A percentile compares a stretch with the other conserved stretches of the same genome.
phyloP scores from a whole-genome alignment of 2,113 vertebrate genomes.

The Bettongia penicillata region DNA sequence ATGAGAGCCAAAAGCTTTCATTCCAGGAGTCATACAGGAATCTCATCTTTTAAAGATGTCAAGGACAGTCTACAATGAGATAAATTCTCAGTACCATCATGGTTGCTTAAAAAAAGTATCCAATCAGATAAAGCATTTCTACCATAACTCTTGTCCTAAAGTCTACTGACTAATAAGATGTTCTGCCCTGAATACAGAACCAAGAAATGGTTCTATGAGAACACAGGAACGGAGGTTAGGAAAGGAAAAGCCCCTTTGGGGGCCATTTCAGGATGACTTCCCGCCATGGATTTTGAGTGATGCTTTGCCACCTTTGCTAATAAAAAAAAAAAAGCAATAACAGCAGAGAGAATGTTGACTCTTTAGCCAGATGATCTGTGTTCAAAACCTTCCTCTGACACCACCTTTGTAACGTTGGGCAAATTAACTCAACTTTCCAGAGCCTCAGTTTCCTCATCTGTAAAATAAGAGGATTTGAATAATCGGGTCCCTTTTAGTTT shows the following conservation, averaged over 20 bases:
- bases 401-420: background rate
- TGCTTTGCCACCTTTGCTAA: background rate
- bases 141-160: background rate
- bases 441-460: background rate
- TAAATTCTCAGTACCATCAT: background rate
- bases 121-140: background rate
- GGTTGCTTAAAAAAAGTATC: background rate
- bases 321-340: background rate
- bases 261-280: background rate
- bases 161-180: background rate
- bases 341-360: background rate
- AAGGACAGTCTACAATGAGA: background rate
- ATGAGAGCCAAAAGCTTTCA: background rate
- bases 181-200: background rate
- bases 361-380: background rate
- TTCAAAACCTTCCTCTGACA: background rate
- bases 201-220: background rate
- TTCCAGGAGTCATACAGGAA: background rate
- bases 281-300: background rate
- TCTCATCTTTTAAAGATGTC: background rate
- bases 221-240: background rate
- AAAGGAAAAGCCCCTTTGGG: fast-evolving
- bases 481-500: background rate
- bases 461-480: background rate
- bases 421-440: background rate